Evolutionary conservation across 2,888 invertebrate species (phyloP), one percentile per base, ranked within the genome.

Genomic region (Reticulitermes lucifugus): DNA sequence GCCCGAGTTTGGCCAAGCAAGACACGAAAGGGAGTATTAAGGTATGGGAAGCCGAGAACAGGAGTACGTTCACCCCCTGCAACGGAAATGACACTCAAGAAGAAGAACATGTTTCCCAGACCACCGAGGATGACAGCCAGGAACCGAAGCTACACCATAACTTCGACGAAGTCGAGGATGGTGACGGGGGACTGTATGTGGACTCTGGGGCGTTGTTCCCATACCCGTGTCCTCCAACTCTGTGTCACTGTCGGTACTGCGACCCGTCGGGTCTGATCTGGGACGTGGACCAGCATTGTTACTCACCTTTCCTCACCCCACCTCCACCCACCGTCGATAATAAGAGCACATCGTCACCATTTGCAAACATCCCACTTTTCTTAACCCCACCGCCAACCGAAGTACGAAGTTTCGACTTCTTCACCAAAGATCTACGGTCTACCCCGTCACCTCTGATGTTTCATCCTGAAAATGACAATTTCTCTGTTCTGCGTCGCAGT

Each of bases 231-330:
- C 81, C 81, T 43, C 35, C 81, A 7, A 71, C 81, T 0, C 41
- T 46, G 7, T 84, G 95, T 90, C 95, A 95, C 91, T 96, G 96
- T 90, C 93, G 95, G 80, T 95, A 95, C 88, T 96, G 96, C 90
- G 95, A 96, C 89, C 95, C 95, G 0, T 93, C 94, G 41, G 94
- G 95, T 83, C 93, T 95, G 90, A 94, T 95, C 87, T 96, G 96
- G 96, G 95, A 95, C 90, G 93, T 94, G 25, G 94, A 95, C 89
- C 93, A 93, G 60, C 93, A 90, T 87, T 91, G 92, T 88, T 93
- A 92, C 88, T 92, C 93, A 21, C 92, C 93, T 2, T 92, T 94
- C 88, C 88, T 92, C 75, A 92, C 92, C 43, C 90, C 92, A 5
- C 91, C 92, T 7, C 87, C 88, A 21, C 81, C 77, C 43, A 35